A percentile compares a stretch with the other conserved stretches of the same genome.
Conservation (phyloP, 2,888 invertebrate genomes). For the Dryadula phaetusa region DNA sequence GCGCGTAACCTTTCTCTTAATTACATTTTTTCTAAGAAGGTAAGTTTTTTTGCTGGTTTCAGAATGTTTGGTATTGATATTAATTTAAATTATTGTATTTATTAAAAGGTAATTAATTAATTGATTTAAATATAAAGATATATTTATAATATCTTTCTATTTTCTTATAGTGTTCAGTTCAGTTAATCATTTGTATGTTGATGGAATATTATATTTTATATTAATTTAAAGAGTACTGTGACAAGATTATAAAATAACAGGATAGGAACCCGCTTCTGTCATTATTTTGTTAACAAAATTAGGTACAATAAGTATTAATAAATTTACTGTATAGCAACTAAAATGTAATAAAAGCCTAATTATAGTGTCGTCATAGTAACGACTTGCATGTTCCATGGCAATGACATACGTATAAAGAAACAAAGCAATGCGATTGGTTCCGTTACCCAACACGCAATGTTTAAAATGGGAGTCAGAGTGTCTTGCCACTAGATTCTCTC, state of each 20-base stretch:
- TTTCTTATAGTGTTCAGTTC: too few species aligned
- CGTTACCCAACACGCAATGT: not conserved
- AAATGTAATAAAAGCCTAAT: slow-evolving; percentile 9
- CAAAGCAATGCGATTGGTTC: not conserved
- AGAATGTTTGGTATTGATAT: not conserved
- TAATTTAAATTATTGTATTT: not conserved
- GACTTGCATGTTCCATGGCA: slow-evolving; percentile 34
- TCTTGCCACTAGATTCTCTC: not conserved
- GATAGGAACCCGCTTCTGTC: too few species aligned
- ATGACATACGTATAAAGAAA: not conserved
- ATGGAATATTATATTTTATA: too few species aligned
- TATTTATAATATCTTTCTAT: too few species aligned
- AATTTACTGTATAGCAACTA: not conserved
- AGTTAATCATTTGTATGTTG: too few species aligned
- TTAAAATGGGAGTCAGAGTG: not conserved
- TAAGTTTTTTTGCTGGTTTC: slow-evolving; percentile 35
- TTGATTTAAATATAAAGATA: too few species aligned
- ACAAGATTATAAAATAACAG: too few species aligned
- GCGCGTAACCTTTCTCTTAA: slow-evolving; percentile 71
- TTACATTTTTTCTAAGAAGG: slow-evolving; percentile 49
- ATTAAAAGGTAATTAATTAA: too few species aligned
- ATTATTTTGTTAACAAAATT: too few species aligned
- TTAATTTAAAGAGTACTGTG: too few species aligned
- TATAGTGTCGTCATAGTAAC: slow-evolving; percentile 29
- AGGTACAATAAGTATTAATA: too few species aligned